Evolutionary conservation across 1,140 invertebrate species (phyloP), one percentile per base, ranked within the genome.

Genomic region (Papilio glaucus): DNA sequence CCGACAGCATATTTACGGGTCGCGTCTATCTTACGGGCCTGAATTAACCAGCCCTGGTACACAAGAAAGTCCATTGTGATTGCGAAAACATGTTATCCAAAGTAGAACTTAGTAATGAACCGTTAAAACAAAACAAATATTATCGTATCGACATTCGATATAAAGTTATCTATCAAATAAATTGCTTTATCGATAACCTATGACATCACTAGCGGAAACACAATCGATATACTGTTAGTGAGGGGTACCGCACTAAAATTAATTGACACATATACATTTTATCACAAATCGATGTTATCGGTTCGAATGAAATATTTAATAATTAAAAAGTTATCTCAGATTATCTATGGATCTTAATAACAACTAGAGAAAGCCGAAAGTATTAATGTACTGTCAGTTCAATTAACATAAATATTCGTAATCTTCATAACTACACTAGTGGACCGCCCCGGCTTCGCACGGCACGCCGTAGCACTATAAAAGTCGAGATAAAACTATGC

Each of bases 161-260:
- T 9, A 49, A 21, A 49, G 21, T 49, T 49, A 57, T 57, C 49
- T 57, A 57, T 18, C 9, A 24, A 57, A 57, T 57, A 57, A 57
- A 57, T 57, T 57, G 49, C 49, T 57, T 57, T 24, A 57, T 57
- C 49, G 49, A 57, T 57, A 57, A 57, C 49, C 49, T 24, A 24
- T 57, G 24, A 57, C 49, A 57, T 57, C 49, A 57, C 49, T 57
- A 57, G 49, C 49, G 49, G 49, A 57, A 57, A 57, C 4, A 41
- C 21, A 24, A 57, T 57, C 49, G 49, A 57, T 57, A 57, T 21
- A 21, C 15, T 49, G 45, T 49, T 57, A 18, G 49, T 57, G 49
- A 24, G 49, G n/a, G 12, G 18, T 21, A 57, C 49, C 4, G 10
- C 49, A 24, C 49, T 57, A 57, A 57, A 57, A 57, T 57, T 57